Conservation (phyloP, 37 sponge, comb jelly and placozoan species). For the Chondrosia reniformis region DNA sequence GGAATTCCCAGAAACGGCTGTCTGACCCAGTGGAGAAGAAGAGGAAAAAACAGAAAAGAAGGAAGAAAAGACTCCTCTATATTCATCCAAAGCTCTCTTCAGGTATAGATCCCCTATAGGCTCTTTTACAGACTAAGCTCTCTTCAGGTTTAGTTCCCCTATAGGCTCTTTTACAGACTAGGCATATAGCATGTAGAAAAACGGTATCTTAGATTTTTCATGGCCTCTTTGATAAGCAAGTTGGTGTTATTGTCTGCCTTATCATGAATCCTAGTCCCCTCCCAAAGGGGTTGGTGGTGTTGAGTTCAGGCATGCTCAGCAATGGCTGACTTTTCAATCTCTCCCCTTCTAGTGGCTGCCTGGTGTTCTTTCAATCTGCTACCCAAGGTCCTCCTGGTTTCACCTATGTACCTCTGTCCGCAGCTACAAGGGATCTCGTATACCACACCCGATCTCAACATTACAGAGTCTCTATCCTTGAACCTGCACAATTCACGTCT, state of each 20-base stretch:
- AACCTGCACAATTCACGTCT: conserved; percentile 2
- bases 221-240: not conserved
- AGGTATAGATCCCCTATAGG: no score
- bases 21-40: no score
- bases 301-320: conserved; percentile 5
- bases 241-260: not conserved
- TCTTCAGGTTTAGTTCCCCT: no score
- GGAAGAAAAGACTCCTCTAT: no score
- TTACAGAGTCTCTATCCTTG: conserved; percentile 12
- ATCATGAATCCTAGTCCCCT: not conserved
- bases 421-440: conserved; percentile 26
- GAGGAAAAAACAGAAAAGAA: no score
- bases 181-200: no score
- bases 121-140: no score
- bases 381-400: conserved; percentile 23
- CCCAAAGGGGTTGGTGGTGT: not conserved
- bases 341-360: conserved; percentile 26
- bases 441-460: conserved; percentile 2
- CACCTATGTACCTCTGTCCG: conserved; percentile 9
- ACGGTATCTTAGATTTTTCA: no score
- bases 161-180: no score
- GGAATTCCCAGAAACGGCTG: no score
- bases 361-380: conserved; percentile 22
- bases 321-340: conserved; percentile 11
- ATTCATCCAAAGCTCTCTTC: no score